Evolutionary conservation across 2,113 vertebrate species (phyloP), one percentile per base, ranked within the genome.

Genomic region (Chlamydotis undulata): DNA sequence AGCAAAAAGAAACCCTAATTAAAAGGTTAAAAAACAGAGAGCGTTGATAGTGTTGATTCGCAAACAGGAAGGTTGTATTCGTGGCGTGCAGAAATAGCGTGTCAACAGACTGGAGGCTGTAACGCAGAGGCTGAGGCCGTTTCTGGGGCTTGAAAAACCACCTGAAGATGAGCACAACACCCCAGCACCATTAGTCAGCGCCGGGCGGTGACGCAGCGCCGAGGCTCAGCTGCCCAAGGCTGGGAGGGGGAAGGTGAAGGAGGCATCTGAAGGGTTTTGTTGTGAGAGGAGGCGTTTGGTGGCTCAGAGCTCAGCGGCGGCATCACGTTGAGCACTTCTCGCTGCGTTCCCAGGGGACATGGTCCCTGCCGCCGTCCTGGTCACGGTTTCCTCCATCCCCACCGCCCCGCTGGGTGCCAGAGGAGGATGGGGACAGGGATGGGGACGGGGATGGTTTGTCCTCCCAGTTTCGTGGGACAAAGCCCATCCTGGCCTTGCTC

Each of bases 361-460:
- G 2, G 57, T 68, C 63, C 65, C 31, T 1, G 2, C 0, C 0
- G 0, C 0, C 9, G 6, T 45, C 39, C 65, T 39, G 39, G 14
- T 25, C 19, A 2, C 13, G 22, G 22, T 49, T 52, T 73, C 25
- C 53, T 83, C 10, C 25, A 10, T 35, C 33, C n/a, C 78, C 1
- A 0, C 7, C 1, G 0, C 19, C 9, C 19, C 1, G 0, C 3
- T 14, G 39, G 31, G 4, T 68, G 41, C 10, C 14, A 0, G 1
- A 35, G 33, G 29, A n/a, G 26, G 57, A 33, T 25, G 50, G n/a
- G 56, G 24, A 56, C 17, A 26, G 29, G 25, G 49, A 25, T 39
- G 85, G 37, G 33, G 33, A 59, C 33, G 13, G 25, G 57, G 5
- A 47, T 2, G 3, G 28, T 52, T 80, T 69, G 24, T 49, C n/a